Percentiles rank a stretch among this genome's conserved stretches.
Evolutionary conservation across 2,797 vertebrate species (phyloP).

Genomic region (Petrocephalus sullivani): DNA sequence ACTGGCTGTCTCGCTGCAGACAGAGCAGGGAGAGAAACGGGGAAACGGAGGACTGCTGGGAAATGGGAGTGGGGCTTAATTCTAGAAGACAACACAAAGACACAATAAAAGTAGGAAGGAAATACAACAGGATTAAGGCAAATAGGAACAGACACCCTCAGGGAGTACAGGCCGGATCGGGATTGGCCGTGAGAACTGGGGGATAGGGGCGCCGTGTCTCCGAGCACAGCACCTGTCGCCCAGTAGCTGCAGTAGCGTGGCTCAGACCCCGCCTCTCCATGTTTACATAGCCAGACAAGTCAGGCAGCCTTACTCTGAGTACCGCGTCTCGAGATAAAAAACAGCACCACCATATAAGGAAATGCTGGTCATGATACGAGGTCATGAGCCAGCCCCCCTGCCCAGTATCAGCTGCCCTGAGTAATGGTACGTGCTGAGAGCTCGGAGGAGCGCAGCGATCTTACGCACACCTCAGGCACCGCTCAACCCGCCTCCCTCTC

Average conservation of each 20-base stretch:
- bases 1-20: background rate
- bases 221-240: background rate
- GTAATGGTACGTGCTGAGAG: constrained; percentile 27
- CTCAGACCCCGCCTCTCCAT: background rate
- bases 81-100: constrained; percentile 7
- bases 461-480: constrained; percentile 30
- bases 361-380: constrained; percentile 20
- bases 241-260: background rate
- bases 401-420: constrained; percentile 20
- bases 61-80: background rate
- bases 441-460: constrained; percentile 17
- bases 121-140: background rate
- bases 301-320: background rate
- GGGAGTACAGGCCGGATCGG: background rate
- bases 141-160: background rate
- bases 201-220: background rate
- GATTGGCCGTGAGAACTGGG: background rate
- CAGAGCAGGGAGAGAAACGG: background rate
- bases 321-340: background rate
- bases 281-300: background rate
- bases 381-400: constrained; percentile 1
- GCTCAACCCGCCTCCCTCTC: constrained; percentile 6
- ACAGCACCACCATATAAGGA: background rate
- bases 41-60: background rate
- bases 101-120: constrained; percentile 1